These are phyloP conservation scores for Bubalus kerabau DNA, from an alignment of 2,113 vertebrate species.

Conservation along the genomic window DNA sequence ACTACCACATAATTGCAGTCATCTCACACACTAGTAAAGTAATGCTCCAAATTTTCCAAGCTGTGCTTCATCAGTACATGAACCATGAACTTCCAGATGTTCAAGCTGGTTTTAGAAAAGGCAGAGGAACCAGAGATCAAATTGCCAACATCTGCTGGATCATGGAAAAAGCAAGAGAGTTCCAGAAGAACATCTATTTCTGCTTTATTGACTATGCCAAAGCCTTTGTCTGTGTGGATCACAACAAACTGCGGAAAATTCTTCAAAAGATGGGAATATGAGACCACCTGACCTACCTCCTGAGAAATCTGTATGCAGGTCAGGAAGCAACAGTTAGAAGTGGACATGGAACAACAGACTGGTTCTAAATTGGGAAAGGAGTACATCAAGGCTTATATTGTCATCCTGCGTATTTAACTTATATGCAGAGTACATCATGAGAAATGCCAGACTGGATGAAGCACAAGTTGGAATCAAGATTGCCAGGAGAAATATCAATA, in stretches of 20 bases:
- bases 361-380: background rate
- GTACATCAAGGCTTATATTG: background rate
- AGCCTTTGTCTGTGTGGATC: background rate
- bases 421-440: background rate
- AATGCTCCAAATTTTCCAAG: background rate
- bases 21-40: background rate
- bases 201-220: background rate
- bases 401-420: background rate
- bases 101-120: background rate
- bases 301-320: background rate
- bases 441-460: background rate
- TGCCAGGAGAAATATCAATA: background rate
- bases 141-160: background rate
- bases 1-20: background rate
- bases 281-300: background rate
- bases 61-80: background rate
- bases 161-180: background rate
- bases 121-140: background rate
- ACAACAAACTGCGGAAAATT: background rate
- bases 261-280: background rate
- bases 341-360: background rate
- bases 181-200: background rate
- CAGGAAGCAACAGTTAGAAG: background rate
- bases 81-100: background rate
- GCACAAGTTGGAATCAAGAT: background rate